Evolutionary conservation across 2,797 vertebrate species (phyloP).

Genomic region (Rhinatrema bivittatum): DNA sequence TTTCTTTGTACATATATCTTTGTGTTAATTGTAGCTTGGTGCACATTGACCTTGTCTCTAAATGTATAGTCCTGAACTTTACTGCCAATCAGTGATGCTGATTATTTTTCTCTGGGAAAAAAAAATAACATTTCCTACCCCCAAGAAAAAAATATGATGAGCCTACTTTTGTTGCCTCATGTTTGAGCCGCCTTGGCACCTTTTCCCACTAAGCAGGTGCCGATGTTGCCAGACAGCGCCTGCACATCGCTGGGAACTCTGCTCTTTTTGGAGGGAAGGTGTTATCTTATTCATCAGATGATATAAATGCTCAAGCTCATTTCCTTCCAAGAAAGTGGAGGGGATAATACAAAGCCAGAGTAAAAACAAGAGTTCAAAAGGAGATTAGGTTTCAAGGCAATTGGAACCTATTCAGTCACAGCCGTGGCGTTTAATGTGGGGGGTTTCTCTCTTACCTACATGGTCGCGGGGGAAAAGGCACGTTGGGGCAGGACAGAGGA

Average conservation of each 20-base stretch:
- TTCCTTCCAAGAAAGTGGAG: slow-evolving; percentile 60
- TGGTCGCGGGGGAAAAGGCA: slow-evolving; percentile 39
- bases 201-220: no score
- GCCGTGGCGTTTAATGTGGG: slow-evolving; percentile 45
- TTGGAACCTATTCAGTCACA: slow-evolving; percentile 62
- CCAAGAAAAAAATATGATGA: no score
- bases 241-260: slow-evolving; percentile 14
- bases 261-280: slow-evolving; percentile 36
- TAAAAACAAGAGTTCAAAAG: slow-evolving; percentile 60
- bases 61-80: no score
- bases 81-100: no score
- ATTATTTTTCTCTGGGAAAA: no score
- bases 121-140: no score
- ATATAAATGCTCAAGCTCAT: slow-evolving; percentile 39
- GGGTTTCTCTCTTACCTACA: slow-evolving; percentile 49
- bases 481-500: slow-evolving; percentile 48
- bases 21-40: no score
- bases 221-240: slow-evolving; percentile 28
- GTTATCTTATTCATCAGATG: slow-evolving; percentile 42
- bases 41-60: no score
- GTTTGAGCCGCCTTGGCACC: no score
- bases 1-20: no score
- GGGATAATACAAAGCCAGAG: no score
- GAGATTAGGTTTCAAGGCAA: slow-evolving; percentile 65
- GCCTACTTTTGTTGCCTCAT: no score